Evolutionary conservation across 2,113 vertebrate species (phyloP), one percentile per base, ranked within the genome.

Genomic region (Laticauda laticaudata): DNA sequence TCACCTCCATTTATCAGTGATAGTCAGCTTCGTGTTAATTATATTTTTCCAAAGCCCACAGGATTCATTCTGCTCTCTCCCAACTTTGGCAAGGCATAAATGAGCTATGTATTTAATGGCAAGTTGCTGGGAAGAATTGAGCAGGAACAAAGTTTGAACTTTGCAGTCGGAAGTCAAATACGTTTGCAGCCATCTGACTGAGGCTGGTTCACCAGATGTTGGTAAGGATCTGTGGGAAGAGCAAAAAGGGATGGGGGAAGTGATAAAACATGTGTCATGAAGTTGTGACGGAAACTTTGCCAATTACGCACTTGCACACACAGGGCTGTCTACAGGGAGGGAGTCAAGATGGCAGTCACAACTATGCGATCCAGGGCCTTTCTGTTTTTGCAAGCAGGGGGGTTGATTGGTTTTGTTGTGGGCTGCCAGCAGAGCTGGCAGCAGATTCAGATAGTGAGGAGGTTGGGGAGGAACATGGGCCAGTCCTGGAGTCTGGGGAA

Each of bases 1-100:
- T 94, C 95, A 87, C 91, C 75, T 93, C 91, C 86, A 94, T 96
- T 97, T 97, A 97, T 97, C 96, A 97, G 89, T 94, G 88, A 96
- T 96, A 95, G 90, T 91, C 94, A 97, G 92, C 90, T 95, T 96
- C 88, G 92, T 45, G 87, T 94, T 89, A 97, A 96, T 96, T 96
- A 93, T 94, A 90, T 96, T 96, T 96, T 96, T 95, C 88, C 90
- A 94, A 93, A 89, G 57, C 55, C 69, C 1, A 11, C 29, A 94
- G 93, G 95, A 94, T 93, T 89, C 3, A 87, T 91, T 93, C 11
- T 48, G 54, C 89, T 89, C 86, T 56, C 92, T 59, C 87, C 89
- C n/a, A 90, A 95, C 87, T 96, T 96, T 85, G 90, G 59, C 54
- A 88, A 90, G 93, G n/a, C 39, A 94, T 29, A 95, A 94, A 96